These are phyloP conservation scores for Sigmodon hispidus DNA, from an alignment of 2,113 vertebrate species.

Conservation along the genomic window DNA sequence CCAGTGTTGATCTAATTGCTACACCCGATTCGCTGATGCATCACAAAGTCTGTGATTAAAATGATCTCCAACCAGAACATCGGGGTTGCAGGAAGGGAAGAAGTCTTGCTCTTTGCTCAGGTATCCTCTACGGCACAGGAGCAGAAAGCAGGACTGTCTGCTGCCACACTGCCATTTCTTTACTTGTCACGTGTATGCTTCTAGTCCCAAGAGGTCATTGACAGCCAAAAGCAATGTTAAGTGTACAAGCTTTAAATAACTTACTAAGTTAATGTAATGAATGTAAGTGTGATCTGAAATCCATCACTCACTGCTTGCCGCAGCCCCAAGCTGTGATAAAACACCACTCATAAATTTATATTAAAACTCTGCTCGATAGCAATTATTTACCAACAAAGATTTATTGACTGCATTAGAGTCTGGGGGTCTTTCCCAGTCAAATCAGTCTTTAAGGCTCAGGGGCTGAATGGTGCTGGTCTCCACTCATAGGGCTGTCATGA, in stretches of 20 bases:
- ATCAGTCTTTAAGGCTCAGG: slow-evolving; percentile 81
- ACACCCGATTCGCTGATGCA: neutral
- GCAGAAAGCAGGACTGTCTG: neutral
- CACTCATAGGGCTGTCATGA: neutral
- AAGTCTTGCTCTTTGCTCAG: neutral
- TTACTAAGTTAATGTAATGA: slow-evolving; percentile 88
- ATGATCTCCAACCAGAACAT: neutral
- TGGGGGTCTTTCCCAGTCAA: slow-evolving; percentile 81
- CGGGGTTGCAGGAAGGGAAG: accelerated
- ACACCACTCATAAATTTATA: slow-evolving; percentile 92
- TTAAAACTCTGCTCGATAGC: slow-evolving; percentile 90
- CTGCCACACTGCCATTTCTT: slow-evolving; percentile 44
- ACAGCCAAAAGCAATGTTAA: slow-evolving; percentile 87
- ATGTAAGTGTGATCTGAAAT: slow-evolving; percentile 87
- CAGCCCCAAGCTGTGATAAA: slow-evolving; percentile 90
- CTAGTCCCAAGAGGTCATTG: slow-evolving; percentile 85
- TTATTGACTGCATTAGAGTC: slow-evolving; percentile 87
- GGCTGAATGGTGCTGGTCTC: slow-evolving; percentile 58
- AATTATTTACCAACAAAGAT: slow-evolving; percentile 94
- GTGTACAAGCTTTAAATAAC: slow-evolving; percentile 88
- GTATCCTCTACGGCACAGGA: neutral
- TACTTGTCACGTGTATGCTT: slow-evolving; percentile 62
- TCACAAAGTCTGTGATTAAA: neutral
- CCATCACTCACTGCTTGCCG: slow-evolving; percentile 85
- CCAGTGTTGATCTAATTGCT: neutral